Evolutionary conservation across 2,113 vertebrate species (phyloP).

Genomic region (Athene cunicularia): DNA sequence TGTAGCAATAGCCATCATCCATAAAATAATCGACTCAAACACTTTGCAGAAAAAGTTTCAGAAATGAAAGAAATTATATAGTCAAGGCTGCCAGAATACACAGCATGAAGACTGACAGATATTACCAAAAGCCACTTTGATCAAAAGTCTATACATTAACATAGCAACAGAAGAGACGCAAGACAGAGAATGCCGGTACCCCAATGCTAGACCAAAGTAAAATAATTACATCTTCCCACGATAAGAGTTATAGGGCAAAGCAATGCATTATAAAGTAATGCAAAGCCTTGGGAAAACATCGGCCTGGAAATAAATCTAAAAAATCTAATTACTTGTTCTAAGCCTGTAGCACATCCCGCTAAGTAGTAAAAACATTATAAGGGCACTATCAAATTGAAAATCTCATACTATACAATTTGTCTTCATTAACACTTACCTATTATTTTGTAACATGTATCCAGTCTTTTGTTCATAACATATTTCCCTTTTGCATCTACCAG

Average conservation of each 20-base stretch:
- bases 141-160: not conserved
- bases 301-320: constrained; percentile 48
- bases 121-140: not conserved
- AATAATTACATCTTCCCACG: not conserved
- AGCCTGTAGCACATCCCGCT: not conserved
- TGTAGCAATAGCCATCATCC: not conserved
- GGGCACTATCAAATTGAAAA: constrained; percentile 34
- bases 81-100: rapidly evolving
- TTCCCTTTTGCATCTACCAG: not conserved
- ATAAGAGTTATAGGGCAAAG: constrained; percentile 35
- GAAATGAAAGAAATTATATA: not conserved
- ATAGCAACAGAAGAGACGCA: not conserved
- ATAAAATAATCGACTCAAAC: not conserved
- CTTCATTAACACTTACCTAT: constrained; percentile 34
- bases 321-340: constrained; percentile 54
- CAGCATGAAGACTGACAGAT: not conserved
- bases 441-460: not conserved
- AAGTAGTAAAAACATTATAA: constrained; percentile 25
- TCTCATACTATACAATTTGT: not conserved
- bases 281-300: constrained; percentile 37
- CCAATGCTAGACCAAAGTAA: not conserved
- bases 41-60: not conserved
- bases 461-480: not conserved
- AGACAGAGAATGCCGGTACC: not conserved
- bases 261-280: constrained; percentile 18